phyloP scores from a whole-genome alignment of 2,113 vertebrate genomes.

The Urocolius indicus region DNA sequence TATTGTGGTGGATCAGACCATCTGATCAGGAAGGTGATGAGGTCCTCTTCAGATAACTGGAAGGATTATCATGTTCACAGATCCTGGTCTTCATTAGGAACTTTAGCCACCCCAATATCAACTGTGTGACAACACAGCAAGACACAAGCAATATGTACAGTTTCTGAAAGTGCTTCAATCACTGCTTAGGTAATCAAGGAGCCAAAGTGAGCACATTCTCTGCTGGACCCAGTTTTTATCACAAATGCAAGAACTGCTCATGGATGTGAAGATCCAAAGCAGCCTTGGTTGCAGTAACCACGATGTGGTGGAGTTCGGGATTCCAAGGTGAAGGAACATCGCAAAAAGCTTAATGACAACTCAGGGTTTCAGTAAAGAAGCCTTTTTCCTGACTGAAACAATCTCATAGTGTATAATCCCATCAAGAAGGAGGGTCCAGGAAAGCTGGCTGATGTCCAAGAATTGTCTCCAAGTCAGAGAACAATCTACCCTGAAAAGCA shows the following conservation, averaged over 20 bases:
- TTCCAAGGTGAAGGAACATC: neutral
- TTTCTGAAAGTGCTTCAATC: neutral
- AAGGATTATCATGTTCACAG: neutral
- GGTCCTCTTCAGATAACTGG: neutral
- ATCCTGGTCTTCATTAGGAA: neutral
- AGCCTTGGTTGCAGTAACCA: neutral
- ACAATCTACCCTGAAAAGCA: neutral
- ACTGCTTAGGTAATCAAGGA: neutral
- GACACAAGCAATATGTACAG: neutral
- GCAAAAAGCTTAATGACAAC: neutral
- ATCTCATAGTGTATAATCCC: neutral
- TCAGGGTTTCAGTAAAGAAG: neutral
- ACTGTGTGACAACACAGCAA: neutral
- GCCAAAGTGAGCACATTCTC: neutral
- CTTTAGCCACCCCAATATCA: neutral
- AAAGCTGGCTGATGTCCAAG: neutral
- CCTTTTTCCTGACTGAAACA: neutral
- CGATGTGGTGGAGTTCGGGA: neutral
- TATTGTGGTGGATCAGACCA: neutral
- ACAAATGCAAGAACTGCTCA: neutral
- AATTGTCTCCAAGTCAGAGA: neutral
- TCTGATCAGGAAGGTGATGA: neutral
- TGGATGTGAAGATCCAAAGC: neutral
- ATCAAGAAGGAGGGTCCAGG: neutral
- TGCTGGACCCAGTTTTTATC: neutral